Evolutionary conservation across 2,113 vertebrate species (phyloP), one percentile per base, ranked within the genome.

Genomic region (Psilopsiagon aurifrons): DNA sequence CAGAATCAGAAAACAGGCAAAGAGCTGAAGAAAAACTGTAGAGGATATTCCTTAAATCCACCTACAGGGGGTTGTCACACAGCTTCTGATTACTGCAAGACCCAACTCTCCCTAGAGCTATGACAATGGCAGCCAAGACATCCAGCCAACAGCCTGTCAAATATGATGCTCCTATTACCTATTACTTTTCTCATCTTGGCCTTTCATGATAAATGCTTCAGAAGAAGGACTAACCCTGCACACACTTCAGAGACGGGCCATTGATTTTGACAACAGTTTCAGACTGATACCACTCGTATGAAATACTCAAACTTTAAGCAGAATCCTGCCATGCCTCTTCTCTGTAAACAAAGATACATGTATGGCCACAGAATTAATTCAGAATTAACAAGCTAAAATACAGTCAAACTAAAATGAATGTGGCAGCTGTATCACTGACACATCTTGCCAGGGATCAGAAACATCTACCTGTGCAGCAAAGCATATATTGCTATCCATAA

Each of bases 161-260:
- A 3, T 18, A 59, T 35, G 46, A 59, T 35, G 46, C 46, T 67
- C 63, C 46, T 79, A 35, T 44, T 23, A 47, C 16, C 37, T 67
- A 29, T 13, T n/a, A 44, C 10, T 22, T 14, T 57, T 18, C 31
- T 75, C 49, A 55, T 44, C 28, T 49, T n/a, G 24, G 19, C 41
- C 59, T 37, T 51, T 59, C 31, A 37, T 29, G 31, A 83, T 24
- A 18, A 68, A 66, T 0, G 3, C 31, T 52, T 57, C 47, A 66
- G 75, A 25, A 25, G 33, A 54, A 31, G 49, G 31, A n/a, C 67
- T 11, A 51, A 69, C n/a, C 57, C 31, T 63, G 49, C 18, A n/a
- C 8, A 12, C 2, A 2, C 13, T 29, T 37, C 2, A 28, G 3
- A 29, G 24, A 10, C 0, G 0, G 17, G 22, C 13, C 44, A 27